Conservation (phyloP, 2,888 invertebrate species). For the Formica aserva region DNA sequence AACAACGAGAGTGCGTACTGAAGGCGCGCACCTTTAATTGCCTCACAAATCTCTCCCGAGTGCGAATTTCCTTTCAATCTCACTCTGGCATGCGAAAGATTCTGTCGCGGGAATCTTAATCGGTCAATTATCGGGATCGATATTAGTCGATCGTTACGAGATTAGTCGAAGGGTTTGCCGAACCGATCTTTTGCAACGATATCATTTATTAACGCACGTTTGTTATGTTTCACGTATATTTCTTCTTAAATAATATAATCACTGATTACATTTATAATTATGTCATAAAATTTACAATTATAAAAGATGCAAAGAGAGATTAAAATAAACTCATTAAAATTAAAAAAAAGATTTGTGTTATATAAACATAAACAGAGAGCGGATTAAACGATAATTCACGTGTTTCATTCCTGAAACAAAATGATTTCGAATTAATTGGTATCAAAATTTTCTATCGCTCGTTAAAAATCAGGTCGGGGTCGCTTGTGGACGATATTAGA, state of each 20-base stretch:
- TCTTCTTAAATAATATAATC: not conserved
- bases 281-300: not conserved
- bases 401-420: not conserved
- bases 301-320: not conserved
- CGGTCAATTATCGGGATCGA: not conserved
- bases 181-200: not conserved
- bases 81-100: not conserved
- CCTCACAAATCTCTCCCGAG: slow-evolving; percentile 54
- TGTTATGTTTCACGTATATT: not conserved
- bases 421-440: slow-evolving; percentile 10
- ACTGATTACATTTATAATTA: not conserved
- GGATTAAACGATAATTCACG: not conserved
- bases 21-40: slow-evolving; percentile 65
- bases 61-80: not conserved
- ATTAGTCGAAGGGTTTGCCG: not conserved
- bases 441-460: slow-evolving; percentile 9
- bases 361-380: not conserved
- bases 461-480: slow-evolving; percentile 56
- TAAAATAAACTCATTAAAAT: not conserved
- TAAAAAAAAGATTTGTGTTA: not conserved
- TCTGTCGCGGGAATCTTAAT: not conserved
- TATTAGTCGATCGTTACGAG: not conserved
- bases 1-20: slow-evolving; percentile 83
- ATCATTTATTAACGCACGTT: not conserved
- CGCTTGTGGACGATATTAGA: slow-evolving; percentile 38